These are phyloP conservation scores for Seira ritae DNA, from an alignment of 2,888 invertebrate genomes.

Conservation along the genomic window DNA sequence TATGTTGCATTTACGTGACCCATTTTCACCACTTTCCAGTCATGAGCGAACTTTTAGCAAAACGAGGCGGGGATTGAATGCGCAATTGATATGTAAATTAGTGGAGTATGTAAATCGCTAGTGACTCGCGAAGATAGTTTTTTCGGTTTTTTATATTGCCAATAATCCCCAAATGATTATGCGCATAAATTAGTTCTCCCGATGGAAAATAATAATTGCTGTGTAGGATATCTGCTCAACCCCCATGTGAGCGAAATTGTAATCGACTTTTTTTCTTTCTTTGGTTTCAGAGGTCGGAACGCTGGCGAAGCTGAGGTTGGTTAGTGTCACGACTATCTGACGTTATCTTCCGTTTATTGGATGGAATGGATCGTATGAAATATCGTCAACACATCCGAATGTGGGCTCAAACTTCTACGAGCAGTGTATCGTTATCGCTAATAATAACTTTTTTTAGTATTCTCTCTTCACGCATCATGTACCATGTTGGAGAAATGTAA, in stretches of 20 bases:
- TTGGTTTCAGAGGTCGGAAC: neutral
- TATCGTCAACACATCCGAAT: too few relatives aligned
- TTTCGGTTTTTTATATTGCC: neutral
- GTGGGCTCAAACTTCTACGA: too few relatives aligned
- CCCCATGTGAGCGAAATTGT: constrained; percentile 12
- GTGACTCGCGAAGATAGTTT: too few relatives aligned
- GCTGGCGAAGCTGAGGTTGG: too few relatives aligned
- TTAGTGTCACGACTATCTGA: too few relatives aligned
- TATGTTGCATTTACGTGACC: neutral
- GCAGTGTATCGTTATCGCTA: too few relatives aligned
- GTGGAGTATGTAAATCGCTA: neutral
- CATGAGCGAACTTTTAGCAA: too few relatives aligned
- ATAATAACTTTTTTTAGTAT: too few relatives aligned
- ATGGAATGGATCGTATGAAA: too few relatives aligned
- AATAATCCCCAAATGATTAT: constrained; percentile 44
- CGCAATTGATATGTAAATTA: constrained; percentile 49
- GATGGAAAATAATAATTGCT: constrained; percentile 21
- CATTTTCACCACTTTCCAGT: neutral
- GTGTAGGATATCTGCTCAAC: neutral
- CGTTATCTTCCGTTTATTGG: too few relatives aligned
- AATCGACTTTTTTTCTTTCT: constrained; percentile 31
- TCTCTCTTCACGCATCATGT: too few relatives aligned
- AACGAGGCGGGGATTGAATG: neutral
- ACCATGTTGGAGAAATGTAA: too few relatives aligned
- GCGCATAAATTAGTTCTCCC: constrained; percentile 45